Evolutionary conservation across 2,113 vertebrate species (phyloP).

Genomic region (Pagrus major): DNA sequence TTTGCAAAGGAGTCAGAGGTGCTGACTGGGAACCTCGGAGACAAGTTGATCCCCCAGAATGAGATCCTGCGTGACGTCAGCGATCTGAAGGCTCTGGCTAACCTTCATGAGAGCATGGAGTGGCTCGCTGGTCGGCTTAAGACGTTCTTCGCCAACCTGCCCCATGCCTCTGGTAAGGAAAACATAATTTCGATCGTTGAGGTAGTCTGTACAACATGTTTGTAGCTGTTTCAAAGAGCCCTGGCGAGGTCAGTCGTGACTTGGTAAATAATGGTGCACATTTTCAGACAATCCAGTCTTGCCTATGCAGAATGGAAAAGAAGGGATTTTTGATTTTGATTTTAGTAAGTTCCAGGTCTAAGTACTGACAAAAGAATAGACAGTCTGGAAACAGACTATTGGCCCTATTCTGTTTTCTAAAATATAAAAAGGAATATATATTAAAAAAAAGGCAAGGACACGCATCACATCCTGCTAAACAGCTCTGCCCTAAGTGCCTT

Average conservation of each 20-base stretch:
- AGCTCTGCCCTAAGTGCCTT: too few relatives aligned
- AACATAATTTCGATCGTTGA: background rate
- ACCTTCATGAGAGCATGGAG: slow-evolving; percentile 98
- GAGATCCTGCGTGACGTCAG: slow-evolving; percentile 97
- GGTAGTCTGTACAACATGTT: background rate
- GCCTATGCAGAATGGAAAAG: too few relatives aligned
- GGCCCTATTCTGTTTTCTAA: too few relatives aligned
- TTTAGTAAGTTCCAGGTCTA: too few relatives aligned
- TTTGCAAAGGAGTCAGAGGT: slow-evolving; percentile 98
- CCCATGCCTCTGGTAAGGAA: slow-evolving; percentile 89
- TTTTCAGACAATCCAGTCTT: background rate
- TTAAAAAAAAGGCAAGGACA: too few relatives aligned
- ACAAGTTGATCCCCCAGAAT: slow-evolving; percentile 95
- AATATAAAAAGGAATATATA: too few relatives aligned
- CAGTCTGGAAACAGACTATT: too few relatives aligned
- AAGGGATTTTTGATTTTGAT: too few relatives aligned
- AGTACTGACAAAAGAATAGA: too few relatives aligned
- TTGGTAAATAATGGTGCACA: background rate
- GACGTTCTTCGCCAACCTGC: slow-evolving; percentile 88
- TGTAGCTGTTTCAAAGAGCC: too few relatives aligned
- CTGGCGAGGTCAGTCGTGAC: too few relatives aligned
- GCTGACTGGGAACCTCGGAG: slow-evolving; percentile 96
- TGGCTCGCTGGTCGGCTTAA: slow-evolving; percentile 93
- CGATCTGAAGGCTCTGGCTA: slow-evolving; percentile 97
- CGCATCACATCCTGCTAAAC: too few relatives aligned